These are phyloP conservation scores for Tipula helvola DNA, from an alignment of 2,888 invertebrate species.

Conservation along the genomic window DNA sequence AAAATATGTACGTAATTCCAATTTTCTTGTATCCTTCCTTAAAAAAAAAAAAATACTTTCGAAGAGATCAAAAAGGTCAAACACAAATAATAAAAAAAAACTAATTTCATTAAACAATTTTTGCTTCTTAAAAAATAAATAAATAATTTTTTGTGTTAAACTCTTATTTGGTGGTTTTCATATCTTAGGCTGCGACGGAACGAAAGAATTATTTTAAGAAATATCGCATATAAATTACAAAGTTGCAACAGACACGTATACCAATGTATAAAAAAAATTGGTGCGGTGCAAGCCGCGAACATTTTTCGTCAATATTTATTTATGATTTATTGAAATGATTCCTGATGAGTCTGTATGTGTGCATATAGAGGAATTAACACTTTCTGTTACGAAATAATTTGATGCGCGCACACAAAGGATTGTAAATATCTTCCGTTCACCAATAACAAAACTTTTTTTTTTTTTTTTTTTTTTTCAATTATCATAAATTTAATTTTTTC, in stretches of 20 bases:
- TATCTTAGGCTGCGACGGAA: neutral
- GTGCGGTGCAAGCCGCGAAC: neutral
- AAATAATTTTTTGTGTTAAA: neutral
- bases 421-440: neutral
- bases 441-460: neutral
- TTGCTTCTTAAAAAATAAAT: neutral
- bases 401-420: neutral
- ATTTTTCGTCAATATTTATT: neutral
- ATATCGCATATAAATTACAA: neutral
- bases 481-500: neutral
- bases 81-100: neutral
- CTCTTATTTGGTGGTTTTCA: neutral
- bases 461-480: neutral
- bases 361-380: neutral
- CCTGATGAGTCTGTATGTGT: neutral
- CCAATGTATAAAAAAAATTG: neutral
- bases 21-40: neutral
- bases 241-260: neutral
- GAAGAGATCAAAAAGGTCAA: neutral
- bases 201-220: neutral
- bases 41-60: neutral
- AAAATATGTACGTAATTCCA: neutral
- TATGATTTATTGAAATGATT: neutral
- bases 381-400: neutral
- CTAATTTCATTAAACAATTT: conserved; percentile 4